A percentile compares a stretch with the other conserved stretches of the same genome.
Evolutionary conservation across 2,888 invertebrate species (phyloP).

Genomic region (Chymomyza procnemis): DNA sequence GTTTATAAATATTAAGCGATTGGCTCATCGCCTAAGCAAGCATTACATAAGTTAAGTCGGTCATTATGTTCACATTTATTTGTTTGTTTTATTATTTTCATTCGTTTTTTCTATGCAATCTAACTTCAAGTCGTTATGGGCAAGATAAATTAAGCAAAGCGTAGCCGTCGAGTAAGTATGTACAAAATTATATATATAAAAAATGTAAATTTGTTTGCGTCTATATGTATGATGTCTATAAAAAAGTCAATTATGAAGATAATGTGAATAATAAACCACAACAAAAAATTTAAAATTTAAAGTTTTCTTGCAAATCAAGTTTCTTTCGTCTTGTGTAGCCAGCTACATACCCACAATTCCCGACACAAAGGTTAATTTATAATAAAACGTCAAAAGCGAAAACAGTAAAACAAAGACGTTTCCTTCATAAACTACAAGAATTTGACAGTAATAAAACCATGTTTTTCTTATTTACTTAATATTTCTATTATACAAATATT

Average conservation of each 20-base stretch:
- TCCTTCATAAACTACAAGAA: background rate
- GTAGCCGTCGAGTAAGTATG: background rate
- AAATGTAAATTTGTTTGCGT: too few species aligned
- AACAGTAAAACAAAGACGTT: too few species aligned
- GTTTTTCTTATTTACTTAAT: background rate
- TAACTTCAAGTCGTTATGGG: background rate
- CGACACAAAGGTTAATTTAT: background rate
- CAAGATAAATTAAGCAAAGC: background rate
- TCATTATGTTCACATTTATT: background rate
- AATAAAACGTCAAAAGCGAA: background rate
- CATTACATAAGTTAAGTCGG: background rate
- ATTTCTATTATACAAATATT: background rate
- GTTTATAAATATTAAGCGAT: background rate
- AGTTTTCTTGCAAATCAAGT: constrained; percentile 2
- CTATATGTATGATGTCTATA: background rate
- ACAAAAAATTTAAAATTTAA: background rate
- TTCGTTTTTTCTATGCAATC: background rate
- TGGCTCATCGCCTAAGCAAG: background rate
- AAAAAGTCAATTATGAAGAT: background rate
- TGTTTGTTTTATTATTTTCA: background rate
- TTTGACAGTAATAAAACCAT: background rate
- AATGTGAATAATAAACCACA: background rate
- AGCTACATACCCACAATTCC: background rate
- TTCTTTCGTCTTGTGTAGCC: background rate
- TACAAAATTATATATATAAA: background rate